Base-by-base conservation (phyloP, 1,140 invertebrate species). In the Rhyzopertha dominica region DNA sequence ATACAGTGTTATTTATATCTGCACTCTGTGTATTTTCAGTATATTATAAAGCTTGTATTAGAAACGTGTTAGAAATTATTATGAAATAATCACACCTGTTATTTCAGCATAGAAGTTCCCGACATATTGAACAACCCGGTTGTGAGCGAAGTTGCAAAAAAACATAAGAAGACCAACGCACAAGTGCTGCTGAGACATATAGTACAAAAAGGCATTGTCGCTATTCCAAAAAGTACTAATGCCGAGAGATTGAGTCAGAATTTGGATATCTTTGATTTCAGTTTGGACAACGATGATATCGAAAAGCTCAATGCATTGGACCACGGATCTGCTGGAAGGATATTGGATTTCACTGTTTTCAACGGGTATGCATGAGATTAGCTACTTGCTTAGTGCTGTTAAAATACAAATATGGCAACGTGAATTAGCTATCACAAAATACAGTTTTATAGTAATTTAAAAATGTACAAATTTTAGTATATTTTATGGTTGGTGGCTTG, bases 141-240 rank as follows among this genome's bases (percentile, higher is more conserved):
- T 8, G 78, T 92, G 2, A 64, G 73, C 44, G 68, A 78, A 51
- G 79, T 94, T 22, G 83, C 88, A 0, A 58, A 74, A 3, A 74
- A 74, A 12, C 76, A 89, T 59, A 69, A 72, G 4, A 88, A 84
- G 65, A 79, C 80, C 1, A 66, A 84, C 4, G 88, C 86, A 1
- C 88, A 93, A 71, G 69, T 95, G 31, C 69, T 93, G 26, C 63
- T 95, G 1, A 74, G 84, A 28, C 86, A 84, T 66, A 74, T 86
- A 31, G 60, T 90, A 0, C 81, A 90, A 64, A 71, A 78, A 36
- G 81, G 79, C 7, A 69, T 91, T 5, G 70, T 78, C 26, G 83
- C 85, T 12, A 90, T 95, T 61, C 90, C 90, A 29, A 95, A 94
- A 70, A 90, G 86, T 62, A 80, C 79, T 1, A 87, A 81, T 59